A percentile compares a stretch with the other conserved stretches of the same genome.
Evolutionary conservation across 2,113 vertebrate genomes (phyloP).

Genomic region (Pandion haliaetus): DNA sequence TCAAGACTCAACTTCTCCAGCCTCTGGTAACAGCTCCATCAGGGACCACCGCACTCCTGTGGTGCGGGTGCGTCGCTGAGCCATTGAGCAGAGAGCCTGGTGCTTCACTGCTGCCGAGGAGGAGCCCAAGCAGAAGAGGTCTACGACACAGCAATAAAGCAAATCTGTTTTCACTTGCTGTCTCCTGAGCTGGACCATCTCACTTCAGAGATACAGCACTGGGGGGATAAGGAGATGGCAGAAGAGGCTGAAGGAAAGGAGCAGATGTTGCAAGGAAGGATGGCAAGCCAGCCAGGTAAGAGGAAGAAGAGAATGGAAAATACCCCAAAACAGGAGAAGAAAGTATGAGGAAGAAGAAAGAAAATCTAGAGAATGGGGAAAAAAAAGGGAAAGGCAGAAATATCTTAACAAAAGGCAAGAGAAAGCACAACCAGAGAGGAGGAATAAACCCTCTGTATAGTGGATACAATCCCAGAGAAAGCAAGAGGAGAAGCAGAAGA

Average conservation of each 20-base stretch:
- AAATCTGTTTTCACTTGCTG: not conserved
- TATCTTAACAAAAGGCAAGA: not conserved
- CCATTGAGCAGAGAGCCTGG: not conserved
- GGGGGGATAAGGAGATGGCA: not conserved
- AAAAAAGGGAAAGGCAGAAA: not conserved
- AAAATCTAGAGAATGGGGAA: not conserved
- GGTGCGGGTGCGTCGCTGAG: rapidly evolving
- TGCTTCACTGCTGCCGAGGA: not conserved
- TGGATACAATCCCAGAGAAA: not conserved
- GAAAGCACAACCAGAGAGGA: not conserved
- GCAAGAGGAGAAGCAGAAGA: not conserved
- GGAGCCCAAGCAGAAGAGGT: not conserved
- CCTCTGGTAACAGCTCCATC: rapidly evolving
- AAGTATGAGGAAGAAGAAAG: not conserved
- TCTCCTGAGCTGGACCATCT: not conserved
- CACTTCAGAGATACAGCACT: not conserved
- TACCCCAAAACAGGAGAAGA: not conserved
- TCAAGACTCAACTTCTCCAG: not conserved
- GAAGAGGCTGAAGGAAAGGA: not conserved
- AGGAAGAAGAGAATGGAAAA: not conserved
- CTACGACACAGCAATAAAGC: not conserved
- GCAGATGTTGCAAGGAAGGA: not conserved
- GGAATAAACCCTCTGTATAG: not conserved
- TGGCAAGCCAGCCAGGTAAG: not conserved
- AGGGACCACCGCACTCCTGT: not conserved